Base-by-base conservation (phyloP, 2,888 invertebrate genomes). In the Pterostichus niger region DNA sequence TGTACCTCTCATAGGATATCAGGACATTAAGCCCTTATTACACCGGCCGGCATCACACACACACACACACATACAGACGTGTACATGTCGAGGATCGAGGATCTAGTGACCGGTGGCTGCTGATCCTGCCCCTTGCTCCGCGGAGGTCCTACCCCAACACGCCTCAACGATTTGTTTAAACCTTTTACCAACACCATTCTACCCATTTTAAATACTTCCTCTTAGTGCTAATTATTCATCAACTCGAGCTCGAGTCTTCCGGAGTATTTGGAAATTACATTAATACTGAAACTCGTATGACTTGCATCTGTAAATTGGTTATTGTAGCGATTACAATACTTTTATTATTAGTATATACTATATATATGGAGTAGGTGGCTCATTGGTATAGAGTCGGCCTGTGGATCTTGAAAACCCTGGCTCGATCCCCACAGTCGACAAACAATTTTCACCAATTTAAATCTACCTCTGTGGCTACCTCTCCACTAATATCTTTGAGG, bases 1-100 rank as follows among this genome's bases (percentile, higher is more conserved):
- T 87, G 88, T 84, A 77, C 76, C 84, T 81, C 82, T 82, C 82
- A 82, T 82, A 82, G 82, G 82, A 82, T 82, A 82, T 82, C 82
- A 82, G 73, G 75, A 59, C 82, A 82, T 82, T 82, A 82, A 82
- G 82, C 82, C 82, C 73, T 82, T 82, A 82, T 82, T 82, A 82
- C 82, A 82, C 82, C 82, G 82, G 75, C 46, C 71, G 52, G 24
- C 64, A 49, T 46, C 49, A 61, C 73, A 73, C 59, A 75, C 61
- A 75, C 49, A 61, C 73, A 73, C 59, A 75, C 61, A 75, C 61
- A 24, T 24, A 75, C 54, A 15, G 35, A 71, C 68, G 56, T 24
- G 49, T 35, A 73, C 24, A 40, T 56, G 52, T 73, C 64, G 11
- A 78, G 49, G 33, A 75, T 56, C 77, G 40, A 56, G 80, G 80